Base-by-base conservation (phyloP, 2,888 invertebrate species). In the Euplexia lucipara region DNA sequence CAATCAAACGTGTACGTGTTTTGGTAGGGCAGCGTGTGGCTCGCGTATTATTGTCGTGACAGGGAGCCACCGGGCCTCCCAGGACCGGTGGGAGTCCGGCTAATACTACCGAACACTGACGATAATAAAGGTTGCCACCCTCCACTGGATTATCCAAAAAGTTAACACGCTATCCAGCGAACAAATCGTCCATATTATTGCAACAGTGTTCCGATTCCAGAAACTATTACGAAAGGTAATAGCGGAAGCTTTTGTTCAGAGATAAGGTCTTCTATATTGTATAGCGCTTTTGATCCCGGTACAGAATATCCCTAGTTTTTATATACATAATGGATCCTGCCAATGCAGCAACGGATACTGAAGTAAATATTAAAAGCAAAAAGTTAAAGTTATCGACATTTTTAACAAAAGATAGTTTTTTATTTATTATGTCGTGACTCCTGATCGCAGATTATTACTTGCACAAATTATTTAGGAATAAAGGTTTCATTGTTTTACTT, bases 1-100 rank as follows among this genome's bases (percentile, higher is more conserved):
- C 81, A 85, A 85, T 87, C 79, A 80, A 75, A 67, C 61, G 70
- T 59, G 76, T 80, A 79, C 82, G 81, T 83, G 82, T 76, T 82
- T 80, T 76, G 71, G 70, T 79, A 78, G 44, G 66, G 65, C 41
- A 63, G 64, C 62, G 62, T 73, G 66, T 37, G 60, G 62, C 62
- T 34, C 14, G 35, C 26, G 35, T 41, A 52, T 52, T 48, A 63
- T 54, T 62, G 47, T 35, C 39, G 30, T 41, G n/a, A 12, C 65
- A 53, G 51, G 41, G 58, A 39, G 52, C 48, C 42, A 52, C 18
- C n/a, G 45, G 65, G 26, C 22, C 10, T 5, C 26, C 4, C 16
- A 12, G 26, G 39, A 26, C 26, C n/a, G 14, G 16, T 10, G 14
- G 16, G 18, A 9, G 26, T 22, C 16, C 26, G 37, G 18, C 35